Evolutionary conservation across 2,888 invertebrate genomes (phyloP), one percentile per base, ranked within the genome.

Genomic region (Emmelina monodactyla): DNA sequence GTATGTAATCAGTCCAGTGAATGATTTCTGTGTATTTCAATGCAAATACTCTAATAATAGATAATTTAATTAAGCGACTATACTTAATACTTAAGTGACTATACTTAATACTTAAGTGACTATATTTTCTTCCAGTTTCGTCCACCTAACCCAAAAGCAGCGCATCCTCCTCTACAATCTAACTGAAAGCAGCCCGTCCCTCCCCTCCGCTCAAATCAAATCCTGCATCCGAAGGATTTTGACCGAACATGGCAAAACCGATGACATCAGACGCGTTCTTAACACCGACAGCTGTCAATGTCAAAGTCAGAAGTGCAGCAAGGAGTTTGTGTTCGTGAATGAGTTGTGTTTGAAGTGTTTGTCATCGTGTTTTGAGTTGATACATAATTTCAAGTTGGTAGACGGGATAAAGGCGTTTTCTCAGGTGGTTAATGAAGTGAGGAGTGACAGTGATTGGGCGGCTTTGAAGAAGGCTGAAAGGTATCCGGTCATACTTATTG

Each of bases 401-500:
- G 73, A 76, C 42, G 73, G 69, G 4, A 75, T 81, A 35, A 66
- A 55, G 36, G 67, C 78, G 10, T 68, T 79, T 38, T 69, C 65
- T 1, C 63, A 70, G 41, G 51, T 72, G n/a, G 67, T 61, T 2
- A 57, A 49, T 14, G 50, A 52, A 25, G 57, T 83, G 1, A 76
- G 63, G 37, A 67, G 70, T 28, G 49, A 56, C 15, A 67, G 66
- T 2, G 66, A 71, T 30, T 71, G 73, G 62, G 48, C 58, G 1
- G 46, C 38, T 0, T 48, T 84, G 41, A 70, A 64, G 50, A 61
- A 62, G 32, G 73, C 80, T 1, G 80, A 71, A 39, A 64, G 85
- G 32, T 76, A 85, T 62, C 85, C 87, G 1, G 76, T 88, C 31
- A 76, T 89, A 47, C 61, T 89, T 40, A 84, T 88, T 45, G 63